phyloP scores from a whole-genome alignment of 2,797 vertebrate species.

The Telmatherina bonti region DNA sequence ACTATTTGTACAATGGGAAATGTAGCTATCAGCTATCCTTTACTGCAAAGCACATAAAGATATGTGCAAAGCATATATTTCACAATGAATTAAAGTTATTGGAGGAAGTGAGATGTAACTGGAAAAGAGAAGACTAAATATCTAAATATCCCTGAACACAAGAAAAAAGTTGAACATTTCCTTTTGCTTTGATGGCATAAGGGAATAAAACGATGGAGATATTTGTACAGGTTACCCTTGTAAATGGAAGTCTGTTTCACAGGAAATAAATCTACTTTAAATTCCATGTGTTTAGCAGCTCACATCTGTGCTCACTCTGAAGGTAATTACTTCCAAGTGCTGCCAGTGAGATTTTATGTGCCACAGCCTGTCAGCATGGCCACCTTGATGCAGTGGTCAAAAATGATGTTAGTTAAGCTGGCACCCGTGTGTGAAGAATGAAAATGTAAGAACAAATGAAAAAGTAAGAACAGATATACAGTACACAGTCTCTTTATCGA shows the following conservation, averaged over 20 bases:
- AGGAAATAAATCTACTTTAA: conserved; percentile 68
- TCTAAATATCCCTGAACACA: conserved; percentile 14
- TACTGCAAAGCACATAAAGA: neutral
- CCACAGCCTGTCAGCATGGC: conserved; percentile 24
- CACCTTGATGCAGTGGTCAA: conserved; percentile 25
- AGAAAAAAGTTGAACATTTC: conserved; percentile 27
- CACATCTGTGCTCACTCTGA: conserved; percentile 51
- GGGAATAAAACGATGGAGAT: conserved; percentile 41
- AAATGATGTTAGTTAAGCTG: conserved; percentile 3
- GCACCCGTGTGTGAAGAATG: neutral
- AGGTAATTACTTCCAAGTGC: conserved; percentile 50
- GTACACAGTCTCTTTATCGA: neutral
- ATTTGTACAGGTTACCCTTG: conserved; percentile 65
- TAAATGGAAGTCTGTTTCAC: conserved; percentile 74
- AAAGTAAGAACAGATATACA: neutral
- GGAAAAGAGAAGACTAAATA: conserved; percentile 6
- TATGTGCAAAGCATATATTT: neutral
- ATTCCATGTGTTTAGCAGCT: conserved; percentile 60
- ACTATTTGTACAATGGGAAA: conserved; percentile 37
- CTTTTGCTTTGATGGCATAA: conserved; percentile 43
- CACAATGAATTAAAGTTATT: neutral
- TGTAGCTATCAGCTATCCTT: conserved; percentile 23
- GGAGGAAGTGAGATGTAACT: neutral
- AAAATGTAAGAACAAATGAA: neutral
- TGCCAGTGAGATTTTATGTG: conserved; percentile 34